Base-by-base conservation (phyloP, 1,140 invertebrate genomes). In the Bombus confusus region DNA sequence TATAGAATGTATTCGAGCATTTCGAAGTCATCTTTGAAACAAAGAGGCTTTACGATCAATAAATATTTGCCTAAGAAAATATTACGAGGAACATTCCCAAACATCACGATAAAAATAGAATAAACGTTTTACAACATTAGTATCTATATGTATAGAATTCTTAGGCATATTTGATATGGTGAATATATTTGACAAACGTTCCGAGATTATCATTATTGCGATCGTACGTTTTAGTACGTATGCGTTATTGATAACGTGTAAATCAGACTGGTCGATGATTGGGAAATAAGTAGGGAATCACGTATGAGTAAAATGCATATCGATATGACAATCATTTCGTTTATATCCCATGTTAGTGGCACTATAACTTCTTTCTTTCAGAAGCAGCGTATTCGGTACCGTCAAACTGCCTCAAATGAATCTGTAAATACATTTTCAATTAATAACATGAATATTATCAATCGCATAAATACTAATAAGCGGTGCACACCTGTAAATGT, bases 401-500 rank as follows among this genome's bases (percentile, higher is more conserved):
- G 85, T 96, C 96, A 90, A 96, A 96, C 88, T 96, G 95, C 78
- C 96, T 93, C 62, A 96, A 92, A 88, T 96, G 96, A 88, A 96
- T 96, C 96, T 96, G 85, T 43, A 94, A 78, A 72, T 47, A 52
- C 2, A 37, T 13, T 62, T 72, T n/a, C 5, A 25, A 3, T 41
- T 39, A 43, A 43, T 8, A 10, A 72, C 10, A n/a, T 39, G 41
- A 13, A 52, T 28, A 59, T 22, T 3, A 8, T 57, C 31, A 6
- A 75, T 37, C 31, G 31, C 2, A 9, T 25, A 8, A 22, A 18
- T n/a, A 43, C 12, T 25, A 12, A 69, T 18, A 34, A 34, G 59
- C 66, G 15, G 57, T 18, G 91, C 93, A 95, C 96, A 98, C 98
- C 96, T 98, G 96, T 93, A 99, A 96, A 96, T 98, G 98, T 80